Base-by-base conservation (phyloP, 2,888 invertebrate genomes). In the Mythimna lalbum region DNA sequence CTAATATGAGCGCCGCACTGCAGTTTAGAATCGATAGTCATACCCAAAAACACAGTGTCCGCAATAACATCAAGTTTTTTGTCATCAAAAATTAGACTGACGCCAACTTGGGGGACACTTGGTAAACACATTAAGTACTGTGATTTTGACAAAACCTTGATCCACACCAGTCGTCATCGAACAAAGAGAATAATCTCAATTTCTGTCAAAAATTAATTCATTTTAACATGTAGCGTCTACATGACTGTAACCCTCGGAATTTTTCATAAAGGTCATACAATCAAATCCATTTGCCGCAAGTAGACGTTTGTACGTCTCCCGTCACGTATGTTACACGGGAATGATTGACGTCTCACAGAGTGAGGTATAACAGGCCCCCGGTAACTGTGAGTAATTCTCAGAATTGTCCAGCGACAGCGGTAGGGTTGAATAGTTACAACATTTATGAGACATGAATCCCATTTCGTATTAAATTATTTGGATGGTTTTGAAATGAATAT, bases 271-370 rank as follows among this genome's bases (percentile, higher is more conserved):
- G 62, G 55, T 55, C 67, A 65, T 62, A 73, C 74, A 82, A 65
- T 79, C 57, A 78, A 67, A 72, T 69, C 19, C 60, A 73, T 79
- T 66, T 65, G 57, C 69, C 47, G 36, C 21, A 69, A 57, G 61
- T 79, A 64, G 52, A 53, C 64, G 52, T 61, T 31, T 75, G 71
- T 43, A 72, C 85, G 68, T 79, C 64, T 79, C 33, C 49, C 76
- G 76, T 76, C 85, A 73, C 61, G 55, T 47, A 49, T 21, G 61
- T 74, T 72, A 82, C 72, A 62, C 64, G 69, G 56, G 64, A 49
- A 63, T 85, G 83, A 83, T 70, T 74, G 83, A 77, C 84, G 64
- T 62, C 72, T 80, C 68, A 47, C 63, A 69, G 67, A 63, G 71
- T 72, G 64, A 68, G 86, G 73, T 83, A 85, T 59, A 76, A 69